These are phyloP conservation scores for Eolophus roseicapilla DNA, from an alignment of 2,113 vertebrate species.

Conservation along the genomic window DNA sequence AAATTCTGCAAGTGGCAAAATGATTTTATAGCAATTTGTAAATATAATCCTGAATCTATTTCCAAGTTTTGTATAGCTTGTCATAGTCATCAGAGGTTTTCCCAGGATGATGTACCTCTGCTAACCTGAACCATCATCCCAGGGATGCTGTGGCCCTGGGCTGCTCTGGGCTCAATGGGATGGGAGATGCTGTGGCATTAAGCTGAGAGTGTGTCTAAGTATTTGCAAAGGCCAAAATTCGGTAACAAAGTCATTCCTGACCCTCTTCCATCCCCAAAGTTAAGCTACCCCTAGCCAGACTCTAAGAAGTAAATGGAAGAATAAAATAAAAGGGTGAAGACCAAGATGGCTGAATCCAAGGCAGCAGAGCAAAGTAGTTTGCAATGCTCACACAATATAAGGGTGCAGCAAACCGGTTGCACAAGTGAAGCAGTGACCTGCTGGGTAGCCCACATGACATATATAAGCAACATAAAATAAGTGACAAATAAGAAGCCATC, in stretches of 20 bases:
- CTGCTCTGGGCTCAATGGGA: accelerated
- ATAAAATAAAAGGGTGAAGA: not conserved
- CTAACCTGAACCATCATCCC: not conserved
- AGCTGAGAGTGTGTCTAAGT: not conserved
- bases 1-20: not conserved
- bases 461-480: not conserved
- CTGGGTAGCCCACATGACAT: accelerated
- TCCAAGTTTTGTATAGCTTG: not conserved
- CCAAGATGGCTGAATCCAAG: not conserved
- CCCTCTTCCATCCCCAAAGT: not conserved
- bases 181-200: not conserved
- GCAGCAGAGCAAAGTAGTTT: not conserved
- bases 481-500: not conserved
- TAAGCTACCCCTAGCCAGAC: not conserved
- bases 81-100: not conserved
- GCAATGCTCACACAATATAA: accelerated
- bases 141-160: not conserved
- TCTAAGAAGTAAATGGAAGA: not conserved
- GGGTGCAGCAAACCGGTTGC: not conserved
- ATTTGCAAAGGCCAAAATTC: not conserved
- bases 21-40: not conserved
- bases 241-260: not conserved
- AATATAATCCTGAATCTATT: not conserved
- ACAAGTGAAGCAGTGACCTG: not conserved
- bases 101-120: not conserved